Conservation (phyloP, 1,140 invertebrate genomes). For the Chlorops oryzae region DNA sequence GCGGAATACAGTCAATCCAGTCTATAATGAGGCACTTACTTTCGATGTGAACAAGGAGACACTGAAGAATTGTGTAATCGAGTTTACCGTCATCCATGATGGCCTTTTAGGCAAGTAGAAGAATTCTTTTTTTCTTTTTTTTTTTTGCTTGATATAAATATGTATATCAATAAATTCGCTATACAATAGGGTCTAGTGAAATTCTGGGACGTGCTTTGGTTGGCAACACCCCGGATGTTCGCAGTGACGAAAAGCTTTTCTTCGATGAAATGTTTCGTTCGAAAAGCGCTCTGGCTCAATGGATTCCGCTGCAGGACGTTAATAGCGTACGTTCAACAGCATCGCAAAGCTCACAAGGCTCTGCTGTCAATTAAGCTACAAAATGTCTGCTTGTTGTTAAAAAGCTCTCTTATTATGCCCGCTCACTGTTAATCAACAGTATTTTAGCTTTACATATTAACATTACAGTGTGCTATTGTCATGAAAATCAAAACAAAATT, state of each 20-base stretch:
- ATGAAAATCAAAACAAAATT: too few species aligned
- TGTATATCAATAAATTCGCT: not conserved
- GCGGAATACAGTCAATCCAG: conserved; percentile 74
- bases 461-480: too few species aligned
- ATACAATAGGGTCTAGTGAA: conserved; percentile 50
- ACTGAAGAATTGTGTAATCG: conserved; percentile 50
- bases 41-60: conserved; percentile 67
- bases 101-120: conserved; percentile 47
- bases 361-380: too few species aligned
- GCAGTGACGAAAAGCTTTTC: conserved; percentile 49
- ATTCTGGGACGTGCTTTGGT: conserved; percentile 52
- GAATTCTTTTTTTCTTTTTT: not conserved
- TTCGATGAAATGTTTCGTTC: conserved; percentile 54
- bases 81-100: conserved; percentile 53
- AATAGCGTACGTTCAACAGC: conserved; percentile 9
- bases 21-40: conserved; percentile 81
- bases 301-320: conserved; percentile 50
- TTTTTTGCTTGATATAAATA: not conserved
- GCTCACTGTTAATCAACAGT: too few species aligned
- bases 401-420: too few species aligned
- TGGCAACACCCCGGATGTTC: conserved; percentile 48
- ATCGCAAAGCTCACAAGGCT: too few species aligned
- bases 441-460: too few species aligned
- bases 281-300: conserved; percentile 54
- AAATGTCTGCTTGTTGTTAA: too few species aligned